Percentiles rank a stretch among this genome's conserved stretches.
Evolutionary conservation across 1,140 invertebrate species (phyloP).

Genomic region (Contarinia nasturtii): DNA sequence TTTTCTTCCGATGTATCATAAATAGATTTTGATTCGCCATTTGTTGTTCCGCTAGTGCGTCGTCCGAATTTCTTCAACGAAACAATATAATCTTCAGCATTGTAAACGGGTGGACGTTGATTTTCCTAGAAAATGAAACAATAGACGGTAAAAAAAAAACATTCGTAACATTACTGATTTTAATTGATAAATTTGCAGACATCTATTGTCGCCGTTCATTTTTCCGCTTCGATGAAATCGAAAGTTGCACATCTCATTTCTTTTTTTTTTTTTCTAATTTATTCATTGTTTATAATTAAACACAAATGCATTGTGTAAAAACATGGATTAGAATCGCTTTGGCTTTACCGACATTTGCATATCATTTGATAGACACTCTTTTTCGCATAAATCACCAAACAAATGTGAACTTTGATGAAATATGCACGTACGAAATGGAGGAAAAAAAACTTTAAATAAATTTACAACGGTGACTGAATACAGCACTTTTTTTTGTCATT

Average conservation of each 20-base stretch:
- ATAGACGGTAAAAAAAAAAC: not conserved
- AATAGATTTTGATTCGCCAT: constrained; percentile 12
- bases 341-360: too few relatives aligned
- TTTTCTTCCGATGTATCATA: constrained; percentile 12
- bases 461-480: too few relatives aligned
- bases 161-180: not conserved
- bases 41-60: constrained; percentile 22
- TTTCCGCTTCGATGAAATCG: constrained; percentile 55
- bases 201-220: not conserved
- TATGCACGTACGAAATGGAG: too few relatives aligned
- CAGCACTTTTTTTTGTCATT: too few relatives aligned
- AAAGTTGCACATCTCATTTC: too few relatives aligned
- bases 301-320: too few relatives aligned
- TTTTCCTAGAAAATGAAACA: constrained; percentile 36
- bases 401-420: too few relatives aligned
- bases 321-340: too few relatives aligned
- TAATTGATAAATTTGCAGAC: not conserved
- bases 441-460: too few relatives aligned
- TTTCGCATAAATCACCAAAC: too few relatives aligned
- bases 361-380: too few relatives aligned
- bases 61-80: constrained; percentile 58
- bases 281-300: not conserved
- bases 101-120: constrained; percentile 65
- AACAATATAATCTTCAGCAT: constrained; percentile 62
- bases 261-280: constrained; percentile 6